Evolutionary conservation across 2,888 invertebrate species (phyloP).

Genomic region (Ophonus ardosiacus): DNA sequence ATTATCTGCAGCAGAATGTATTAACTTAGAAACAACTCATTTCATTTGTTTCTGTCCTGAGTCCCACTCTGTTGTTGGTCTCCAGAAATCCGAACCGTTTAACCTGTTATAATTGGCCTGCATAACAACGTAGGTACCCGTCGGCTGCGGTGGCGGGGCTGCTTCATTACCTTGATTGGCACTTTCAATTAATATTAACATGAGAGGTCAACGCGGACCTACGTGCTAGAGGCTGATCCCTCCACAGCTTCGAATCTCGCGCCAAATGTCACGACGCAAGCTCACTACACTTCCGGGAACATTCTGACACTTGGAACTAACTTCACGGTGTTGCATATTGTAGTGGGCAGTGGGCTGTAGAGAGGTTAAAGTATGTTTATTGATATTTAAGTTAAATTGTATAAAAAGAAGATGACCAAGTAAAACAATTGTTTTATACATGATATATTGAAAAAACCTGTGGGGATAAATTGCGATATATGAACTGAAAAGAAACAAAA

Average conservation of each 20-base stretch:
- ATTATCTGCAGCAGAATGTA: neutral
- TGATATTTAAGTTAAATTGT: too few relatives aligned
- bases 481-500: too few relatives aligned
- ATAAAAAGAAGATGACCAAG: too few relatives aligned
- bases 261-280: slow-evolving; percentile 7
- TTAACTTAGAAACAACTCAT: too few relatives aligned
- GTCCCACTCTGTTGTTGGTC: neutral
- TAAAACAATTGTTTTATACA: too few relatives aligned
- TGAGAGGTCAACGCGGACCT: slow-evolving; percentile 75
- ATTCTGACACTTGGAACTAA: neutral
- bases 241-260: slow-evolving; percentile 18
- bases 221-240: slow-evolving; percentile 40
- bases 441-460: too few relatives aligned
- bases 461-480: too few relatives aligned
- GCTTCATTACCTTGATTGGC: slow-evolving; percentile 87
- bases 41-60: neutral
- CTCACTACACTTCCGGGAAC: slow-evolving; percentile 15
- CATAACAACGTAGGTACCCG: slow-evolving; percentile 60
- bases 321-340: neutral
- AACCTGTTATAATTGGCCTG: slow-evolving; percentile 65
- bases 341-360: neutral
- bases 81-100: slow-evolving; percentile 60
- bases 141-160: slow-evolving; percentile 62
- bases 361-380: neutral
- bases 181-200: slow-evolving; percentile 86